These are phyloP conservation scores for Distichodus sexfasciatus DNA, from an alignment of 2,797 vertebrate species.

Conservation along the genomic window DNA sequence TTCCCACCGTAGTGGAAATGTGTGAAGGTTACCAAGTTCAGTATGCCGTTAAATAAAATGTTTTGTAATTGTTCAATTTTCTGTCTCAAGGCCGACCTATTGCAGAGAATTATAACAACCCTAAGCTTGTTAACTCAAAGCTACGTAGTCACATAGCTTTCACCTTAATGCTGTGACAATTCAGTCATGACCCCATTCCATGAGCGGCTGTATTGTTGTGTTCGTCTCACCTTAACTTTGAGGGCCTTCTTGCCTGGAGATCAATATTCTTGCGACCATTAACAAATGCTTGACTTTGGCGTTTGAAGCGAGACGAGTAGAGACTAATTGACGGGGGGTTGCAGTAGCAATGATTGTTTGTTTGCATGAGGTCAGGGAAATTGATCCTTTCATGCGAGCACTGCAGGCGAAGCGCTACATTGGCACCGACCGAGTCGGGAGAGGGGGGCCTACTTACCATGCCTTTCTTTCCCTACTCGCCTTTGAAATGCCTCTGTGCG, in stretches of 20 bases:
- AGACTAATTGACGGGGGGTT: conserved; percentile 9
- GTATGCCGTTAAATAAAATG: no score
- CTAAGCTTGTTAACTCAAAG: background rate
- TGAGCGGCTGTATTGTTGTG: background rate
- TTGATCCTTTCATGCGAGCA: conserved; percentile 6
- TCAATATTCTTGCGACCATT: conserved; percentile 18
- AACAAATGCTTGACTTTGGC: background rate
- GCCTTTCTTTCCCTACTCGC: conserved; percentile 16
- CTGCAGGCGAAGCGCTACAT: background rate
- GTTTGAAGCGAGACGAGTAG: background rate
- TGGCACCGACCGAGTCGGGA: background rate
- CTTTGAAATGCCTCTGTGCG: conserved; percentile 23
- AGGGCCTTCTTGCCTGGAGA: conserved; percentile 1
- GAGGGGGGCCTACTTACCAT: conserved; percentile 22
- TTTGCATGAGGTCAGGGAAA: background rate
- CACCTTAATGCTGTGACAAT: background rate
- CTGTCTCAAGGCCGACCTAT: no score
- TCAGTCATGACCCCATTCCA: no score
- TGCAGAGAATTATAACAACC: no score
- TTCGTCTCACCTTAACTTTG: background rate
- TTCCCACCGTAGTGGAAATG: no score
- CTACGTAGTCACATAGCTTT: background rate
- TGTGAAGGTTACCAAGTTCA: no score
- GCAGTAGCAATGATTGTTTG: background rate
- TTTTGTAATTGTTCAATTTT: no score